Base-by-base conservation (phyloP, 2,797 vertebrate genomes). In the Petrocephalus sullivani region DNA sequence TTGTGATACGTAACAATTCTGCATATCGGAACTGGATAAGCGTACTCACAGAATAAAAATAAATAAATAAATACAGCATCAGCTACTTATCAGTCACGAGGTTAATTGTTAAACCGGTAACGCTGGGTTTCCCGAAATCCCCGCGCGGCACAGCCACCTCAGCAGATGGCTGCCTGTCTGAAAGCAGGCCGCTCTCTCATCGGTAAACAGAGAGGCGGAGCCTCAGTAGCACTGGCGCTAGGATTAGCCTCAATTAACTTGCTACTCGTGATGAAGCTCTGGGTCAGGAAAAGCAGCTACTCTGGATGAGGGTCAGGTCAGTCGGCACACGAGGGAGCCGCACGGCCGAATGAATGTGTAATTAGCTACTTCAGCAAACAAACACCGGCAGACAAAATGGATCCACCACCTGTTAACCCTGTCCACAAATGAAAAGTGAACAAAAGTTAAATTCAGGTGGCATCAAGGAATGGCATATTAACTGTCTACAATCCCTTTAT, bases 241-340 rank as follows among this genome's bases (percentile, higher is more conserved):
- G 85, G 56, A 89, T 82, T 89, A 83, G 16, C 75, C 88, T 33
- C 71, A 82, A 87, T 89, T 89, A 87, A 54, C 46, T 82, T 53
- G 84, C 41, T 67, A 86, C 67, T 84, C 9, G 58, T 53, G 41
- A 87, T 51, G 71, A 82, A 37, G 37, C 21, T 33, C 12, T 37
- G 75, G 88, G 57, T 10, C 41, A 54, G 46, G 46, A 23, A 51
- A 16, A 37, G 41, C 46, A 88, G 23, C 37, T 14, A 10, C 61
- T 21, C 12, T 28, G 71, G 23, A 57, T 16, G n/a, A 9, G 67
- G 67, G 10, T 87, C 56, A 23, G 61, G 46, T 61, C 9, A 54
- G 58, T n/a, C 14, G 37, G 5, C 10, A 37, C 75, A 60, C 16
- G 10, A 49, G 53, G n/a, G 64, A 16, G 12, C 33, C 16, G n/a